These are phyloP conservation scores for Pammene aurita DNA, from an alignment of 2,888 invertebrate genomes.

Conservation along the genomic window DNA sequence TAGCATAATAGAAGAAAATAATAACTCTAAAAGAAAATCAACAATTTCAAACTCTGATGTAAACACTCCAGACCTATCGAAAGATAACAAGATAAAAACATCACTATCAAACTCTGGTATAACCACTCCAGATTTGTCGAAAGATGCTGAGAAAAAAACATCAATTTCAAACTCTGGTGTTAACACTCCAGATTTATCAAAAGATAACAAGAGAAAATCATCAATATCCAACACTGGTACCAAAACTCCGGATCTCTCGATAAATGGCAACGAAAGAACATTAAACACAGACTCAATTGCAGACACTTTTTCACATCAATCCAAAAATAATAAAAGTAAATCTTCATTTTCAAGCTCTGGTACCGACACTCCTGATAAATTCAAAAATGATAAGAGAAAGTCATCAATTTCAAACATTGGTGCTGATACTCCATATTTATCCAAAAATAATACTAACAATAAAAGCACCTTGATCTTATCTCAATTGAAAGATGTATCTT, in stretches of 20 bases:
- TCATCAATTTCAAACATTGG: conserved; percentile 8
- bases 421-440: conserved; percentile 15
- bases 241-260: neutral
- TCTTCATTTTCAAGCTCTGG: conserved; percentile 45
- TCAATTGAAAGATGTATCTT: conserved; percentile 34
- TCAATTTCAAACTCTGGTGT: conserved; percentile 39
- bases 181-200: conserved; percentile 21
- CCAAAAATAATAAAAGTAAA: conserved; percentile 37
- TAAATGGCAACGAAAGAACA: conserved; percentile 42
- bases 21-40: conserved; percentile 44
- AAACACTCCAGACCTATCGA: conserved; percentile 19
- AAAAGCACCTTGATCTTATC: conserved; percentile 38
- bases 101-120: conserved; percentile 38
- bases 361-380: conserved; percentile 17
- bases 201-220: conserved; percentile 12
- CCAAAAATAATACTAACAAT: conserved; percentile 18
- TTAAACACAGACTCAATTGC: conserved; percentile 37
- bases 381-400: conserved; percentile 13
- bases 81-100: conserved; percentile 44
- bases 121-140: conserved; percentile 21
- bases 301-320: conserved; percentile 8
- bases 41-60: conserved; percentile 26
- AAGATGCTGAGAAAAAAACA: conserved; percentile 44
- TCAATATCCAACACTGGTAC: neutral
- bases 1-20: conserved; percentile 35